Conservation (phyloP, 2,113 vertebrate species). For the Orthonyx spaldingii region DNA sequence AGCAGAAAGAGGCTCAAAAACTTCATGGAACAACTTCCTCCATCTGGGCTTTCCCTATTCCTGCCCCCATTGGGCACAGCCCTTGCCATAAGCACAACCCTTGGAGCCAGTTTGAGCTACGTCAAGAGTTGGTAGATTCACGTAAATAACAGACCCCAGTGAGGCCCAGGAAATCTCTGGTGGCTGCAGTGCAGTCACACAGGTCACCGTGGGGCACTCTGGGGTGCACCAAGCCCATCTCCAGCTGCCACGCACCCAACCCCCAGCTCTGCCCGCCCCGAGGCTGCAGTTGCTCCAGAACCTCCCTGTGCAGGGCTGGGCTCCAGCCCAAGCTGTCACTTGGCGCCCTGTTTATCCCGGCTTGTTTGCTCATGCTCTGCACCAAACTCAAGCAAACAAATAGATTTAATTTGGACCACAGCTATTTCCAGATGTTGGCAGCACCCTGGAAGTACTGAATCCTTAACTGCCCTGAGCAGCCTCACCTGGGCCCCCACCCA, state of each 20-base stretch:
- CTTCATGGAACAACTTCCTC: neutral
- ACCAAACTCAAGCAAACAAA: neutral
- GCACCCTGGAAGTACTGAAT: neutral
- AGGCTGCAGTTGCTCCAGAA: neutral
- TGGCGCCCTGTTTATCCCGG: neutral
- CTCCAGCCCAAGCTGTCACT: neutral
- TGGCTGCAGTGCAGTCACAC: neutral
- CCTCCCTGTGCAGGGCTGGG: neutral
- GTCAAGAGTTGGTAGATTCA: neutral
- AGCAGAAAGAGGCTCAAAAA: neutral
- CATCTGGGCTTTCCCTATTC: neutral
- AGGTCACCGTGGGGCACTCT: rapidly evolving
- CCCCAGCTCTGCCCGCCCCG: rapidly evolving
- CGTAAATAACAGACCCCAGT: neutral
- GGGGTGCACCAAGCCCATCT: neutral
- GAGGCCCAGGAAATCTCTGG: rapidly evolving
- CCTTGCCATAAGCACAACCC: neutral
- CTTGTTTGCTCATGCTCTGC: slow-evolving; percentile 3
- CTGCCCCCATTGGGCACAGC: neutral
- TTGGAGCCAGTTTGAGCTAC: neutral
- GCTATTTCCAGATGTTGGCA: neutral
- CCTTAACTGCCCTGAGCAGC: neutral
- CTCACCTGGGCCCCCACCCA: neutral
- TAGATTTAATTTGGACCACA: neutral
- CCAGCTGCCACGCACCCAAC: neutral